A percentile compares a stretch with the other conserved stretches of the same genome.
phyloP scores from a whole-genome alignment of 92 coral and sea anemone species.

The Metridium senile region DNA sequence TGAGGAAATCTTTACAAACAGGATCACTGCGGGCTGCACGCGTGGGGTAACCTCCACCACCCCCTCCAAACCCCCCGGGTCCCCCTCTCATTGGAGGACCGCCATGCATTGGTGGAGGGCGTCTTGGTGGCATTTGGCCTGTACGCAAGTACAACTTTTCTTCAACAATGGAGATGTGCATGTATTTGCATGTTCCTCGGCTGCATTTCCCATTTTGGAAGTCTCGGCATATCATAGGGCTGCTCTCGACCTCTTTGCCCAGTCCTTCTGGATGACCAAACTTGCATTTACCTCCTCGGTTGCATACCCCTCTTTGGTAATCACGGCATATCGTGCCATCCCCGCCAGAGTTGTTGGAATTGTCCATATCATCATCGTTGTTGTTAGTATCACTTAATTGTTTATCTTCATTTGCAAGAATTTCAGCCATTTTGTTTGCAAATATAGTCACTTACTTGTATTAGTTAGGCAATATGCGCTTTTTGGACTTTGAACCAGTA shows the following conservation, averaged over 20 bases:
- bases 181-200: constrained; percentile 89
- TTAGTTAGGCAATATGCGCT: constrained; percentile 30
- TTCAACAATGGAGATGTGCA: constrained; percentile 84
- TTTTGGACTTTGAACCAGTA: constrained; percentile 8
- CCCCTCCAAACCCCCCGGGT: constrained; percentile 3
- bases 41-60: constrained; percentile 49
- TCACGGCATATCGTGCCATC: constrained; percentile 89
- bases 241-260: constrained; percentile 91
- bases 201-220: constrained; percentile 97
- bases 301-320: constrained; percentile 97
- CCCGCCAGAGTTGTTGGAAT: constrained; percentile 5
- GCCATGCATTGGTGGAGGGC: constrained; percentile 24
- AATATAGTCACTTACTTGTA: neutral
- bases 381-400: constrained; percentile 65
- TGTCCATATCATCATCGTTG: constrained; percentile 43
- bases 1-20: constrained; percentile 91
- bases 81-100: constrained; percentile 23
- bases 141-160: constrained; percentile 90
- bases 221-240: constrained; percentile 99
- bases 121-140: constrained; percentile 76
- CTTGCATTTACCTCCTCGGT: constrained; percentile 96
- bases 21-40: constrained; percentile 79
- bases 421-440: constrained; percentile 29
- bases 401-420: constrained; percentile 37
- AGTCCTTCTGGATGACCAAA: constrained; percentile 94